Percentiles rank a stretch among this genome's conserved stretches.
These are phyloP conservation scores for Malthinus seriepunctatus DNA, from an alignment of 2,888 invertebrate genomes.

Conservation along the genomic window DNA sequence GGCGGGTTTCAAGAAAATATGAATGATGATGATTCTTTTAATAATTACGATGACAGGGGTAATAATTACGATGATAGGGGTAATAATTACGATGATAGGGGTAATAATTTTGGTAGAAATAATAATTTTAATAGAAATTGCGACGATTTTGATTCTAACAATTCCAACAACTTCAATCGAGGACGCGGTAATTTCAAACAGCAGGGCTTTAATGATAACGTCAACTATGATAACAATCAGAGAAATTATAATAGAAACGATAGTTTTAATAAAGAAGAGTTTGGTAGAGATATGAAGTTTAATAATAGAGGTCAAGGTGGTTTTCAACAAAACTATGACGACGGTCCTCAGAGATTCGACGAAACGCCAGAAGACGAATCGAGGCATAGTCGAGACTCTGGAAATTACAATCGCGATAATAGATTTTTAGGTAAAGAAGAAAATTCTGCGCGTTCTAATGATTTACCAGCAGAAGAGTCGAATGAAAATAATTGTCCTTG, in stretches of 20 bases:
- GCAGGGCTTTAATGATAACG: constrained; percentile 13
- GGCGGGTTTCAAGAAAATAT: background rate
- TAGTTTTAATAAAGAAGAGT: background rate
- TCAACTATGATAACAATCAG: background rate
- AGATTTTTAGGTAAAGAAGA: background rate
- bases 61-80: background rate
- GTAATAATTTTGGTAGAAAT: background rate
- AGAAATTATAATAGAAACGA: background rate
- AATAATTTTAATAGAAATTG: background rate
- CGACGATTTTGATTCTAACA: background rate
- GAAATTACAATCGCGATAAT: no score
- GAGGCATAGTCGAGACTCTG: background rate
- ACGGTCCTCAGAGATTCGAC: no score
- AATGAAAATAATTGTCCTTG: constrained; percentile 42
- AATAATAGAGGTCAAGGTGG: no score
- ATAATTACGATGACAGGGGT: background rate
- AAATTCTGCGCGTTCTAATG: no score
- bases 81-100: background rate
- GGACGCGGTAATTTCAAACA: constrained; percentile 26
- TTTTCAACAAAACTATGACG: no score
- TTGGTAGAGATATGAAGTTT: constrained; percentile 12
- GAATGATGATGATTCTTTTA: no score
- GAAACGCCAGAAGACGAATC: background rate
- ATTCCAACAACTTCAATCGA: constrained; percentile 10
- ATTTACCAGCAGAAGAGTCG: no score